Evolutionary conservation across 2,797 vertebrate species (phyloP).

Genomic region (Dromococcyx pavoninus): DNA sequence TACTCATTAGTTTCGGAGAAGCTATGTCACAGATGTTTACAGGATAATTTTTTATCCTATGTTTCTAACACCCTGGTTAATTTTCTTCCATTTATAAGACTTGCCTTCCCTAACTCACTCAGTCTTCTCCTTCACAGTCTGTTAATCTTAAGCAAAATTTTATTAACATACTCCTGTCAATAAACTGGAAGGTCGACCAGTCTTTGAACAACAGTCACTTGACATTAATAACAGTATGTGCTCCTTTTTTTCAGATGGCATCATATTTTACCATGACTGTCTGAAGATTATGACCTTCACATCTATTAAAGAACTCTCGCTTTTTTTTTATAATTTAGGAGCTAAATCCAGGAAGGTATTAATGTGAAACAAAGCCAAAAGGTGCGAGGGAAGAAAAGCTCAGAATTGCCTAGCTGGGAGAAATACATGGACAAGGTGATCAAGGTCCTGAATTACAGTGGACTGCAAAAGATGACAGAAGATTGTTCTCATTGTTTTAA

Average conservation of each 20-base stretch:
- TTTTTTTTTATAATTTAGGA: neutral
- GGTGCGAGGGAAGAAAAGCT: neutral
- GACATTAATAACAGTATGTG: neutral
- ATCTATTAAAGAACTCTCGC: neutral
- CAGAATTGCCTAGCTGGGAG: neutral
- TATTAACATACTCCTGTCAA: neutral
- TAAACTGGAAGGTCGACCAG: neutral
- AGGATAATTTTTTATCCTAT: neutral
- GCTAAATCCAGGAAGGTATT: neutral
- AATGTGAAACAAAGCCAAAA: neutral
- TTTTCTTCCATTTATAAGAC: neutral
- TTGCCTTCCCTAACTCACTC: neutral
- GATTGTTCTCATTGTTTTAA: neutral
- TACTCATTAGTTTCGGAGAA: neutral
- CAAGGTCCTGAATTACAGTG: neutral
- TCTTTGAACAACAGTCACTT: neutral
- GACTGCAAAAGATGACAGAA: neutral
- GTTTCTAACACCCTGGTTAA: neutral
- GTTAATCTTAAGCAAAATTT: neutral
- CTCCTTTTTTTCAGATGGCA: neutral
- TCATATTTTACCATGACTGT: neutral
- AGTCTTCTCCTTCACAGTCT: neutral
- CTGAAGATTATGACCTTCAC: neutral
- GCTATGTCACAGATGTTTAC: neutral
- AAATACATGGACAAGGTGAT: neutral